Evolutionary conservation across 2,888 invertebrate genomes (phyloP), one percentile per base, ranked within the genome.

Genomic region (Eretmocerus hayati): DNA sequence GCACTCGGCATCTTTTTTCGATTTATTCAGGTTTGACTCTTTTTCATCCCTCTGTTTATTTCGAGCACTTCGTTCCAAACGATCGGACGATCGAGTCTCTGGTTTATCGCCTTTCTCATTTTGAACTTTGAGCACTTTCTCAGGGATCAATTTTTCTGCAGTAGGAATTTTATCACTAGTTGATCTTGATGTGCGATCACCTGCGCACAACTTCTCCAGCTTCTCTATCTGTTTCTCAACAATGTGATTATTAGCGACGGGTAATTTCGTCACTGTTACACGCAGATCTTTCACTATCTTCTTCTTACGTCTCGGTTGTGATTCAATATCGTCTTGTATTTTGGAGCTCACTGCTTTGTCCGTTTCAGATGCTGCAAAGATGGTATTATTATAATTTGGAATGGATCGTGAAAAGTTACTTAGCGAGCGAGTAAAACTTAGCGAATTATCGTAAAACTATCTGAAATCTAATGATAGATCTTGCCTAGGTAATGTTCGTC

Each of bases 181-280:
- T 56, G 52, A 71, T 70, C 61, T 77, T 75, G 3, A 73, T 65
- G 62, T 53, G 18, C 46, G 50, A 15, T 53, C 53, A 15, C 48
- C 46, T 2, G 53, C 53, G 8, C 53, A 53, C 46, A 53, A 46
- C 42, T 53, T 73, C 72, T 35, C 75, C 66, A 50, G 73, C 59
- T 23, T 65, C 75, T 76, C 66, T 73, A 51, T 74, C 50, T 26
- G 26, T 58, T 61, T 67, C 73, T 75, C 62, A 73, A 75, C 57
- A 6, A 53, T 15, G 13, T 53, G 53, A 13, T 47, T 36, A 31
- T 61, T 59, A 2, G 62, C 62, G 13, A 54, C 51, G 0, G 64
- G 56, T 2, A 71, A 56, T 51, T 71, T 71, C 1, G 69, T 71
- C 1, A 71, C 70, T 0, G 71, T 71, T 0, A 71, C 71, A 1